A percentile compares a stretch with the other conserved stretches of the same genome.
Evolutionary conservation across 2,888 invertebrate genomes (phyloP).

Genomic region (Hofmannophila pseudospretella): DNA sequence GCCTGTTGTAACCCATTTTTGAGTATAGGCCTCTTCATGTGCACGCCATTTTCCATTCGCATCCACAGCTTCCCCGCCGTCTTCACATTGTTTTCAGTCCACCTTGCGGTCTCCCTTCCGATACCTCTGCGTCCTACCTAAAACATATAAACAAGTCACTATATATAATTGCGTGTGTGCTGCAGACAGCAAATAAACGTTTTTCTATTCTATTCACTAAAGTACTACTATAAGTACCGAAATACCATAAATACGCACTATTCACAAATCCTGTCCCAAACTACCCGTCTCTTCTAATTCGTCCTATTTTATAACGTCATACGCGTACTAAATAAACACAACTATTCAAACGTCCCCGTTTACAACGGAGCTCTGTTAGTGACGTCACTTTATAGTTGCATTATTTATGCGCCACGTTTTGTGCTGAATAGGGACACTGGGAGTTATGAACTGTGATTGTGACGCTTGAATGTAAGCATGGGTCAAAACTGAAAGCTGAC

Average conservation of each 20-base stretch:
- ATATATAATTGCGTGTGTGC: too few relatives aligned
- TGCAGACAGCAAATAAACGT: too few relatives aligned
- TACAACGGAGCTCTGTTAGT: conserved; percentile 52
- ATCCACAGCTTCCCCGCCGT: too few relatives aligned
- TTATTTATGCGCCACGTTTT: conserved; percentile 64
- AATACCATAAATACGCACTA: not conserved
- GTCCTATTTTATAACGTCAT: conserved; percentile 1
- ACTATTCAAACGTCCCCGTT: conserved; percentile 55
- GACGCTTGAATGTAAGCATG: not conserved
- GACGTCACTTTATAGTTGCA: conserved; percentile 62
- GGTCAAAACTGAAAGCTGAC: not conserved
- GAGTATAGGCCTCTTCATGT: too few relatives aligned
- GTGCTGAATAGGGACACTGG: conserved; percentile 26
- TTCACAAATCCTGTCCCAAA: not conserved
- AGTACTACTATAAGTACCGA: too few relatives aligned
- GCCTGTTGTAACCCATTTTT: too few relatives aligned
- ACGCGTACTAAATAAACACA: conserved; percentile 25
- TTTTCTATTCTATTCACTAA: too few relatives aligned
- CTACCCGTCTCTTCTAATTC: conserved; percentile 2
- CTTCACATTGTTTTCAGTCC: too few relatives aligned
- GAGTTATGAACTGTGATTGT: conserved; percentile 27
- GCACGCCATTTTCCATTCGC: too few relatives aligned
- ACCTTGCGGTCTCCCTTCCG: too few relatives aligned
- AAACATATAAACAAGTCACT: too few relatives aligned
- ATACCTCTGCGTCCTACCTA: too few relatives aligned